Evolutionary conservation across 2,888 invertebrate species (phyloP), one percentile per base, ranked within the genome.

Genomic region (Chrysolina americana): DNA sequence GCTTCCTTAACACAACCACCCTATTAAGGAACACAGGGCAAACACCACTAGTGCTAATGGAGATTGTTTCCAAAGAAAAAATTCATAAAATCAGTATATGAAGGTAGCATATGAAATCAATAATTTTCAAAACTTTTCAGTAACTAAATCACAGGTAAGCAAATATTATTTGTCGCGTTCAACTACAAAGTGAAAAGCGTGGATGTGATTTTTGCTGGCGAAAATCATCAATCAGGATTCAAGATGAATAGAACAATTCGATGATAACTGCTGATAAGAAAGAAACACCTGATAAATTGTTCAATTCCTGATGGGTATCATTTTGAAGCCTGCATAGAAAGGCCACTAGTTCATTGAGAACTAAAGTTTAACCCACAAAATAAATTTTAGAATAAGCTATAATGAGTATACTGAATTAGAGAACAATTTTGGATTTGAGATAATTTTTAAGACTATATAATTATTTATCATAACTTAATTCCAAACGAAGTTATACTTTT

Each of bases 181-280:
- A 63, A 44, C 23, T 44, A 48, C 69, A 41, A 17, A 36, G 69
- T 65, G 70, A 73, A 23, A 74, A 74, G 71, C 71, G 74, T 74
- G 65, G 68, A 64, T 19, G 74, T 74, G 74, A 68, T n/a, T 56
- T 70, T 56, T 64, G 71, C 71, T 56, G 41, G 66, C 63, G 41
- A 69, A 70, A 21, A 36, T 0, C n/a, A 28, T 28, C 23, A 8
- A 59, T 59, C 59, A 28, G 59, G 15, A 59, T 59, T 59, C 59
- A 28, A 59, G 21, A 53, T 53, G 44, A 15, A 15, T 5, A 4
- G 44, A 44, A 50, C 9, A 50, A 17, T 19, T 50, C 19, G 6
- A 3, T 19, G 8, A 15, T 44, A 6, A 44, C 15, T 44, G 15
- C 2, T 44, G 28, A 28, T 28, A 36, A 36, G 36, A 3, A 8